These are phyloP conservation scores for Actinemys pallida DNA, from an alignment of 2,113 vertebrate species.

Conservation along the genomic window DNA sequence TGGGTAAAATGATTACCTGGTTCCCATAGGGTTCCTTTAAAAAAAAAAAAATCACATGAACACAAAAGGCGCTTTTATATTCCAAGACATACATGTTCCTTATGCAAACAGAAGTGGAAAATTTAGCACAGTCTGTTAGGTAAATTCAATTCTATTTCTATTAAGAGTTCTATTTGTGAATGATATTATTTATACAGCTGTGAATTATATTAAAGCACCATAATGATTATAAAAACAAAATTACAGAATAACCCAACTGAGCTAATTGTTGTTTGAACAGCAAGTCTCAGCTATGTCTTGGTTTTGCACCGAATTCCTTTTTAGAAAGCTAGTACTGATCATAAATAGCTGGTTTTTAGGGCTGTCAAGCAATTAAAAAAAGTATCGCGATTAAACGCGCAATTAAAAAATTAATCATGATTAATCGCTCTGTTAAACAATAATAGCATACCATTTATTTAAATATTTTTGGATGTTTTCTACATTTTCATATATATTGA, in stretches of 20 bases:
- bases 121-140: conserved; percentile 25
- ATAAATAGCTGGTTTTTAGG: not conserved
- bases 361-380: too few species aligned
- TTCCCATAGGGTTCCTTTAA: conserved; percentile 28
- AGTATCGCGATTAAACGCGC: too few species aligned
- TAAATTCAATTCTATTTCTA: too few species aligned
- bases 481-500: too few species aligned
- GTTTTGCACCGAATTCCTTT: not conserved
- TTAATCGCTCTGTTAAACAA: too few species aligned
- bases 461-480: too few species aligned
- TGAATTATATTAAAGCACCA: conserved; percentile 50
- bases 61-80: conserved; percentile 55
- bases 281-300: not conserved
- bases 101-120: conserved; percentile 66
- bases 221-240: conserved; percentile 40
- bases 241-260: conserved; percentile 36
- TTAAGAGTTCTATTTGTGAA: conserved; percentile 48
- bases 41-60: not conserved
- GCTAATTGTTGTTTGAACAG: conserved; percentile 24
- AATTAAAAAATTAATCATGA: too few species aligned
- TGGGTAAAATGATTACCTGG: conserved; percentile 44
- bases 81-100: conserved; percentile 48
- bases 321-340: not conserved
- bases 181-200: conserved; percentile 72
- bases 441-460: too few species aligned